Percentiles rank a stretch among this genome's conserved stretches.
Evolutionary conservation across 1,140 invertebrate species (phyloP).

Genomic region (Lanistes nyassanus): DNA sequence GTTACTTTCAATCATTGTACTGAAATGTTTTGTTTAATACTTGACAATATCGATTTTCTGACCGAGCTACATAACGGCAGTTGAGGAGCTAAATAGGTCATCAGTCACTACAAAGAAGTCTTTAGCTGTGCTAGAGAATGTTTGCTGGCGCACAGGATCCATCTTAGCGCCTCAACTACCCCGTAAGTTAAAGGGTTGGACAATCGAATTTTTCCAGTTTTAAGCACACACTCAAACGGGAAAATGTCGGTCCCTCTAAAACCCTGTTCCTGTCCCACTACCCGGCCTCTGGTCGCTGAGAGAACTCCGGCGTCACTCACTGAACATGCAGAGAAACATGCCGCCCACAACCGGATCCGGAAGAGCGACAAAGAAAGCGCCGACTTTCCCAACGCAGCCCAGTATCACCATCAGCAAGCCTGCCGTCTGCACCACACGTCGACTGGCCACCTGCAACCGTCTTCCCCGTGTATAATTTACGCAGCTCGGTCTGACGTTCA

Average conservation of each 20-base stretch:
- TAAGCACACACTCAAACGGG: slow-evolving; percentile 83
- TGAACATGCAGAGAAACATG: slow-evolving; percentile 89
- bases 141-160: slow-evolving; percentile 85
- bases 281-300: slow-evolving; percentile 74
- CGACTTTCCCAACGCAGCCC: slow-evolving; percentile 78
- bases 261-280: slow-evolving; percentile 85
- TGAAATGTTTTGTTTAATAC: too few species aligned
- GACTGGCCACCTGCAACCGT: slow-evolving; percentile 77
- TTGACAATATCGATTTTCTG: too few species aligned
- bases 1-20: too few species aligned
- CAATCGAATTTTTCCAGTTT: too few species aligned
- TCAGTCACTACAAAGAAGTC: too few species aligned
- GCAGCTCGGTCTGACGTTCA: too few species aligned
- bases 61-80: too few species aligned
- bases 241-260: slow-evolving; percentile 76
- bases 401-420: slow-evolving; percentile 78
- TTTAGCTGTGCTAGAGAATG: too few species aligned
- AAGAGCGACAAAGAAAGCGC: slow-evolving; percentile 86
- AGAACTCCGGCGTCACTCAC: slow-evolving; percentile 24
- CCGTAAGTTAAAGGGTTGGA: not conserved
- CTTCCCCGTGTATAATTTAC: too few species aligned
- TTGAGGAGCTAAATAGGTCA: too few species aligned
- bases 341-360: slow-evolving; percentile 88
- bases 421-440: slow-evolving; percentile 84
- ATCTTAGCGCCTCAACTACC: slow-evolving; percentile 82